Conservation (phyloP, 1,140 invertebrate genomes). For the Andrena cerasifolii region DNA sequence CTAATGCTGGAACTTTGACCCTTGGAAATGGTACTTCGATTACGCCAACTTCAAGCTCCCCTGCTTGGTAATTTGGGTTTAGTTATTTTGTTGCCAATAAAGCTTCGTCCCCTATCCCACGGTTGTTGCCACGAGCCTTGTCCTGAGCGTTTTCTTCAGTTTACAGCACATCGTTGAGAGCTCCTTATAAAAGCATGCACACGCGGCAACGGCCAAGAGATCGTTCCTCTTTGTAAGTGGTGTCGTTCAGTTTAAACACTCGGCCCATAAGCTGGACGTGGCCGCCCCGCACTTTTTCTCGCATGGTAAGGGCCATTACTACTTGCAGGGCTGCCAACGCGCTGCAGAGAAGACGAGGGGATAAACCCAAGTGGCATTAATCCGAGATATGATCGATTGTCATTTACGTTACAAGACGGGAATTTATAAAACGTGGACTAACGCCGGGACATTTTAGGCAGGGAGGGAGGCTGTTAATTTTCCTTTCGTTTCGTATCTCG, state of each 20-base stretch:
- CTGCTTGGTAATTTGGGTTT: background rate
- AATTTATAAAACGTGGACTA: background rate
- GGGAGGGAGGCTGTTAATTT: background rate
- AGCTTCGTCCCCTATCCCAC: background rate
- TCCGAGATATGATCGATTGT: too few species aligned
- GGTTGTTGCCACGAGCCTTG: background rate
- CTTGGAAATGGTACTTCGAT: too few species aligned
- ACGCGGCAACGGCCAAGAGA: background rate
- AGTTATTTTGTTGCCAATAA: background rate
- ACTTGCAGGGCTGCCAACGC: background rate
- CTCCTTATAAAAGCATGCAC: constrained; percentile 43
- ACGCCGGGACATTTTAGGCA: background rate
- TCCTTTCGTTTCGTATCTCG: background rate
- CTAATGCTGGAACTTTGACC: too few species aligned
- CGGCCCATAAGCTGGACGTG: background rate
- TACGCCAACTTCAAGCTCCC: background rate
- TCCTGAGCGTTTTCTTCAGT: constrained; percentile 22
- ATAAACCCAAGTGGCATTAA: too few species aligned
- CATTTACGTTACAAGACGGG: too few species aligned
- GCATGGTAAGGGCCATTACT: background rate
- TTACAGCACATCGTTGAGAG: constrained; percentile 21
- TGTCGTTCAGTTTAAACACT: constrained; percentile 23
- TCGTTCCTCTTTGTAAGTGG: constrained; percentile 29
- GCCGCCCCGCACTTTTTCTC: background rate
- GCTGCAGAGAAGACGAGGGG: too few species aligned